Percentiles rank a stretch among this genome's conserved stretches.
Evolutionary conservation across 2,797 vertebrate genomes (phyloP).

Genomic region (Stomatorhinus walkeri): DNA sequence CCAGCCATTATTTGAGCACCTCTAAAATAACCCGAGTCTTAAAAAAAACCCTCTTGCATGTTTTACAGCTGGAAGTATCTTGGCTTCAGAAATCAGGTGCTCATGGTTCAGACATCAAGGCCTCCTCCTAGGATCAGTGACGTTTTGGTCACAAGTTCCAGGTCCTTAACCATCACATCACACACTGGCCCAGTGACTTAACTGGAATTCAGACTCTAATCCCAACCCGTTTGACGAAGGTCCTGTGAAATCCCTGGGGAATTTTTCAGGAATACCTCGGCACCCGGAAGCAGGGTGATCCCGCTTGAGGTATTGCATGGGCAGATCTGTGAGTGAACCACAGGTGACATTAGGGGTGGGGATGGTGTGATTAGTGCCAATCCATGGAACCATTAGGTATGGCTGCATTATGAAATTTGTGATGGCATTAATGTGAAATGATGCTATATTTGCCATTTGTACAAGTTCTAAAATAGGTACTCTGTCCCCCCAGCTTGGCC

Average conservation of each 20-base stretch:
- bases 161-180: not conserved
- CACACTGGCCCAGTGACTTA: not conserved
- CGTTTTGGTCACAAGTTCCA: not conserved
- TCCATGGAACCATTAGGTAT: not conserved
- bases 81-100: not conserved
- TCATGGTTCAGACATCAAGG: not conserved
- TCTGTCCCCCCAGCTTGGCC: not conserved
- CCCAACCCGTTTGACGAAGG: not conserved
- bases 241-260: not conserved
- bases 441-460: not conserved
- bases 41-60: not conserved
- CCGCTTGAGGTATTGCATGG: not conserved
- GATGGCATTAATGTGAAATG: not conserved
- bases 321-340: not conserved
- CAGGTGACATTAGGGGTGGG: not conserved
- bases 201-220: not conserved
- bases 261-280: not conserved
- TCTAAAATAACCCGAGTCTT: not conserved
- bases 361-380: not conserved
- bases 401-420: not conserved
- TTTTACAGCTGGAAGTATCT: not conserved
- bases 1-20: not conserved
- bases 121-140: not conserved
- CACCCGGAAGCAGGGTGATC: not conserved
- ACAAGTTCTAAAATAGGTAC: not conserved